phyloP scores from a whole-genome alignment of 2,797 vertebrate genomes.

The Monodelphis domestica region DNA sequence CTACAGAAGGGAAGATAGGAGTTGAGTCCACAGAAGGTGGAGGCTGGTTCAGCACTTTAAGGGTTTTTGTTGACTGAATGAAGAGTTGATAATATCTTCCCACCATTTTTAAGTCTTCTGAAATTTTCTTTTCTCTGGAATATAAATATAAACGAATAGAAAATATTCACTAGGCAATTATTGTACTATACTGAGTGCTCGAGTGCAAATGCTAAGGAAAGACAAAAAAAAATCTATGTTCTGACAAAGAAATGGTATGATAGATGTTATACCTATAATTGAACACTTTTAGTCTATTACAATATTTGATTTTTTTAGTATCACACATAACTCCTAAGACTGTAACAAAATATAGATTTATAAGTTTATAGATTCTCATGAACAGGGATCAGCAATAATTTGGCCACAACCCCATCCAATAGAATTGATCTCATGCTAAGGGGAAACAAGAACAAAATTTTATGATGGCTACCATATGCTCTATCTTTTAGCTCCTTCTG shows the following conservation, averaged over 20 bases:
- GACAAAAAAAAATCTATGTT: not conserved
- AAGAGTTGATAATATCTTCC: not conserved
- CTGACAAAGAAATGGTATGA: not conserved
- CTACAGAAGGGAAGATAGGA: not conserved
- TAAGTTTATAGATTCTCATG: not conserved
- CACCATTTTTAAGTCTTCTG: not conserved
- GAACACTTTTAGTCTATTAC: not conserved
- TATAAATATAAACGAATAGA: not conserved
- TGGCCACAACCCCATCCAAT: too few relatives aligned
- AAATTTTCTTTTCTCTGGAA: not conserved
- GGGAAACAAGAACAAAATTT: not conserved
- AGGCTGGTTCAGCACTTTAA: not conserved
- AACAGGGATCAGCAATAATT: not conserved
- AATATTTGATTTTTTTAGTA: not conserved
- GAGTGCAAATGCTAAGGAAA: not conserved
- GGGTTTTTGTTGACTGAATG: not conserved
- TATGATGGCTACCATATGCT: not conserved
- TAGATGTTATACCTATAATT: not conserved
- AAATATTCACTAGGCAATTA: not conserved
- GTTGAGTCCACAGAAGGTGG: not conserved
- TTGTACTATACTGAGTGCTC: not conserved
- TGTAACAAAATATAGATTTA: slow-evolving; percentile 16
- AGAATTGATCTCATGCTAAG: not conserved
- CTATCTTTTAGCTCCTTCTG: not conserved
- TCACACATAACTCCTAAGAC: slow-evolving; percentile 1